Conservation (phyloP, 2,797 vertebrate species). For the Paguma larvata region DNA sequence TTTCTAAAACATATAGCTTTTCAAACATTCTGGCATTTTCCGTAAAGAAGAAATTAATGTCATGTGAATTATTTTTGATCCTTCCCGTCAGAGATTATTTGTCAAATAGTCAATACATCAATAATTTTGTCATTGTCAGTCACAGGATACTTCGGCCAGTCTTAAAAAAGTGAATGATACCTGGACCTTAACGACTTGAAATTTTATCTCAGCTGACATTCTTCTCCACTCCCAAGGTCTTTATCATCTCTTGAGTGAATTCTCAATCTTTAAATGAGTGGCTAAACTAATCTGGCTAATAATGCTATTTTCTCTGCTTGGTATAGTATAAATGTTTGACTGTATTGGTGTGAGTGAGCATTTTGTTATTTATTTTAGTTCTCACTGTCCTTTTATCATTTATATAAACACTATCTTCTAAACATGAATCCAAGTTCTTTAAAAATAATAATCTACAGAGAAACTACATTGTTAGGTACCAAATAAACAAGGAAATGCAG, state of each 20-base stretch:
- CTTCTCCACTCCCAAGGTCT: background rate
- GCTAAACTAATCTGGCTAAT: background rate
- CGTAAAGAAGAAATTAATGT: conserved; percentile 10
- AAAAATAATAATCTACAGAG: background rate
- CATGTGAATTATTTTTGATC: conserved; percentile 15
- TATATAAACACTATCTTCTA: background rate
- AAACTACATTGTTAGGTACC: background rate
- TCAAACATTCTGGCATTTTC: conserved; percentile 9
- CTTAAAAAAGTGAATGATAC: background rate
- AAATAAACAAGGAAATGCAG: background rate
- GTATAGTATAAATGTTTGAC: background rate
- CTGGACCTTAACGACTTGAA: background rate
- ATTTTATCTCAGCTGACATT: background rate
- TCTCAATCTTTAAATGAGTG: background rate
- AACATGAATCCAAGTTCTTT: background rate
- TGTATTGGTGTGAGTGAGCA: background rate
- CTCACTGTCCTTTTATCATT: background rate
- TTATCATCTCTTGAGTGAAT: background rate
- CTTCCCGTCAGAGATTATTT: conserved; percentile 5
- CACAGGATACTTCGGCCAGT: background rate
- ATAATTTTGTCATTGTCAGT: background rate
- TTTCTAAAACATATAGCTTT: conserved; percentile 38
- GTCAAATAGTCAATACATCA: background rate
- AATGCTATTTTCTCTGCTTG: background rate
- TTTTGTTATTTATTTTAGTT: background rate